A percentile compares a stretch with the other conserved stretches of the same genome.
These are phyloP conservation scores for Sepioteuthis lessoniana DNA, from an alignment of 2,888 invertebrate species.

Conservation along the genomic window DNA sequence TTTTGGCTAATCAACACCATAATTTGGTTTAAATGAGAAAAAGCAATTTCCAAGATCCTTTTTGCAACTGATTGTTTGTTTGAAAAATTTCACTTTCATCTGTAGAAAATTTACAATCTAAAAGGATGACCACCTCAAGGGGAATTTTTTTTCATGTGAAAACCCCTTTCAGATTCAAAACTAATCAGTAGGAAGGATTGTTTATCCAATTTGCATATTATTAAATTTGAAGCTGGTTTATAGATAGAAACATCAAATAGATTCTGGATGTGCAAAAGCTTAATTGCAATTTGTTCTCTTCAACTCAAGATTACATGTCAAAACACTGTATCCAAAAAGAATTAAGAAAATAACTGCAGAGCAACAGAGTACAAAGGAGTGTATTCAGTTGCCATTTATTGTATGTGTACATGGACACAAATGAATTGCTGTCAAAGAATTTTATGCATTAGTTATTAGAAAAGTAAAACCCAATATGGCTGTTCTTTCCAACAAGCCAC, in stretches of 20 bases:
- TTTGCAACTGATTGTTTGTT: background rate
- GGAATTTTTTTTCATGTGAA: background rate
- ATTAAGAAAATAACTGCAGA: background rate
- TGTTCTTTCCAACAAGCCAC: background rate
- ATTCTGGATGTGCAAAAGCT: background rate
- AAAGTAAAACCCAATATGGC: background rate
- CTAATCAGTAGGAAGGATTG: background rate
- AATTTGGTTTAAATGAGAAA: background rate
- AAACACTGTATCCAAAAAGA: too few species aligned
- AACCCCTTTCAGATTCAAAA: background rate
- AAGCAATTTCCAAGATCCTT: background rate
- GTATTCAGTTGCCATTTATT: background rate
- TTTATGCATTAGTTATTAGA: background rate
- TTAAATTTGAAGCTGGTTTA: background rate
- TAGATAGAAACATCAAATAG: background rate
- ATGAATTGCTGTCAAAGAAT: background rate
- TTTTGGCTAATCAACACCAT: background rate
- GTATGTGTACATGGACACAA: background rate
- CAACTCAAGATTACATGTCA: too few species aligned
- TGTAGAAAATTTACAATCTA: background rate
- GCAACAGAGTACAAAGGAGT: background rate
- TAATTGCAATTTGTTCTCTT: background rate
- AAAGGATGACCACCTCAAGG: background rate
- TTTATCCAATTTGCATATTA: background rate
- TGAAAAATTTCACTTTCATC: background rate